Base-by-base conservation (phyloP, 2,113 vertebrate species). In the Catharus fuscescens region DNA sequence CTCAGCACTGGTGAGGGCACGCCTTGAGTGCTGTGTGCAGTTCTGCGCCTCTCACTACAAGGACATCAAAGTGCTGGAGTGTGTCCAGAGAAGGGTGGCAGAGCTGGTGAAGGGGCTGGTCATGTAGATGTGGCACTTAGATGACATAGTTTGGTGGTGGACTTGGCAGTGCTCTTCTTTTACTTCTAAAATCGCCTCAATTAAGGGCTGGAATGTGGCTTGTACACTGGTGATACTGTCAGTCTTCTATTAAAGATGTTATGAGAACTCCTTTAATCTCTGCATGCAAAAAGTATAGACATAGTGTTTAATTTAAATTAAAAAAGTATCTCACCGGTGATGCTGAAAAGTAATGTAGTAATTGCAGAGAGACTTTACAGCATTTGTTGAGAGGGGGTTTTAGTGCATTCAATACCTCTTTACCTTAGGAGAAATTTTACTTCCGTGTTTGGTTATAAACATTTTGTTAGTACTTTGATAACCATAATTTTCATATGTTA, bases 1-100 rank as follows among this genome's bases (percentile, higher is more conserved):
- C 7, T 32, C 1, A 0, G 32, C 7, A 0, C 54, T 53, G 32
- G 8, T 38, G 32, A 53, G 47, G 28, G 1, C 7, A 3, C 26
- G 12, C 12, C 3, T 61, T 1, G 1, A 69, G 6, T 78, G 4
- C 18, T 18, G 10, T 38, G 26, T 44, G 4, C 53, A 18, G 2
- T 32, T 26, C 21, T 36, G 36, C 20, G 11, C 13, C 2, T 5
- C 25, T 36, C 54, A 12, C 18, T 23, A 4, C 26, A 32, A 13
- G 6, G 28, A 53, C 38, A 7, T 18, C 13, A 18, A 4, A 11
- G 14, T 18, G 15, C 54, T 32, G 9, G 15, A 28, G 14, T 0
- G 0, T 12, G 32, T 45, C 38, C 24, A 38, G 32, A 78, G 83
- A 53, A 61, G 21, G 23, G 23, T 18, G 45, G 5, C 26, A 36